Base-by-base conservation (phyloP, 2,888 invertebrate genomes). In the Nebria salina region DNA sequence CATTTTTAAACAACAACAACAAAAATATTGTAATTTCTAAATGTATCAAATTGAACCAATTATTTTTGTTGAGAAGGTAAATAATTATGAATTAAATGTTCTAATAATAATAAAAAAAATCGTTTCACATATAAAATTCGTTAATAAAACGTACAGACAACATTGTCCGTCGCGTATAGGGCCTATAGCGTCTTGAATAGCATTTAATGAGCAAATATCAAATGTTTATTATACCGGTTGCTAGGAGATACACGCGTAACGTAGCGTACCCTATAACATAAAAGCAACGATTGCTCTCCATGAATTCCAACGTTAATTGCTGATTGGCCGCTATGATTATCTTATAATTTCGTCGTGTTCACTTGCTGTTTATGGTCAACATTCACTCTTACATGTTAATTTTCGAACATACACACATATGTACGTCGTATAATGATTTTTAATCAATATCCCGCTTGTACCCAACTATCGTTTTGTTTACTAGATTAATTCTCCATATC, bases 141-240 rank as follows among this genome's bases (percentile, higher is more conserved):
- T 54, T 54, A 5, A 54, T 54, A 54, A 54, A 54, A 54, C 8
- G 54, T 54, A 3, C 54, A 54, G 54, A 1, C 54, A 54, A 54
- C 54, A 54, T 54, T 54, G 54, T 54, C 54, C 54, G 54, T 54
- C 54, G 54, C 70, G 74, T 78, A 20, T 65, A 42, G 42, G 65
- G 64, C 65, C 54, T 77, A 72, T 65, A 77, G 72, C 72, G 13
- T 15, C 64, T 64, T 73, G 77, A 77, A 77, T 77, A 77, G 77
- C 77, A 73, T 78, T 79, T 79, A 79, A 79, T 75, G 79, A 79
- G 66, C 74, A 78, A 78, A 78, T 78, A 78, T 79, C 74, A 66
- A 79, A 79, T 79, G 74, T 78, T 78, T 78, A 78, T 78, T 78
- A 79, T 79, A 79, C 79, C 43, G 79, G 79, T 79, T 78, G 77